phyloP scores from a whole-genome alignment of 53 echinoderm and acorn worm genomes.

The Actinopyga echinites region DNA sequence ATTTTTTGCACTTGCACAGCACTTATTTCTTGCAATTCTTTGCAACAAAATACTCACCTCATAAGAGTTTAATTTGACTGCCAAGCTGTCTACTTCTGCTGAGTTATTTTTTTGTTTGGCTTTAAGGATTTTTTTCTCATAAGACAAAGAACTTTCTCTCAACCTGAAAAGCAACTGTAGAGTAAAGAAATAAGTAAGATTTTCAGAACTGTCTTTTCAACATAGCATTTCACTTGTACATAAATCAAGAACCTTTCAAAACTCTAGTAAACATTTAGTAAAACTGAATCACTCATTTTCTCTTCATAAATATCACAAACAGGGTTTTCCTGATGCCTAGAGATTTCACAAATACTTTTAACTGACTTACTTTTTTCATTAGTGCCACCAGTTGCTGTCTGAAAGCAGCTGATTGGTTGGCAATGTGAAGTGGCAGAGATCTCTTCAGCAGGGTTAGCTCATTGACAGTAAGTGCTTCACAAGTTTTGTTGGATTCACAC shows the following conservation, averaged over 20 bases:
- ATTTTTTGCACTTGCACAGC: no score
- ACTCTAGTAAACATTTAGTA: no score
- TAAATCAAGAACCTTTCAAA: no score
- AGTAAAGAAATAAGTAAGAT: no score
- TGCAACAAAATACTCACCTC: background rate
- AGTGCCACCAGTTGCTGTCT: conserved; percentile 80
- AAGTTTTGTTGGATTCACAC: conserved; percentile 86
- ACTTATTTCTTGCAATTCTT: no score
- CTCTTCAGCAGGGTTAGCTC: conserved; percentile 71
- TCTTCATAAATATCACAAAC: no score
- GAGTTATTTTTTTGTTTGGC: background rate
- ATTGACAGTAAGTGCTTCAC: conserved; percentile 57
- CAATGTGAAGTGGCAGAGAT: conserved; percentile 68
- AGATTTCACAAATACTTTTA: background rate
- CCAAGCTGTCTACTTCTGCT: background rate
- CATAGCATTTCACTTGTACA: no score
- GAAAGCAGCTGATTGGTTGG: conserved; percentile 76
- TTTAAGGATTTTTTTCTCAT: conserved; percentile 40
- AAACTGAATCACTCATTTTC: no score
- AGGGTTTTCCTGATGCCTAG: background rate
- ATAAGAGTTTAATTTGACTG: background rate
- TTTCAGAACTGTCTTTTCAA: no score
- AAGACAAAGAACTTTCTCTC: conserved; percentile 72
- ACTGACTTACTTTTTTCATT: conserved; percentile 77
- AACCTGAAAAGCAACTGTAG: conserved; percentile 69